These are phyloP conservation scores for Oceanodroma tethys DNA, from an alignment of 2,113 vertebrate genomes.

Conservation along the genomic window DNA sequence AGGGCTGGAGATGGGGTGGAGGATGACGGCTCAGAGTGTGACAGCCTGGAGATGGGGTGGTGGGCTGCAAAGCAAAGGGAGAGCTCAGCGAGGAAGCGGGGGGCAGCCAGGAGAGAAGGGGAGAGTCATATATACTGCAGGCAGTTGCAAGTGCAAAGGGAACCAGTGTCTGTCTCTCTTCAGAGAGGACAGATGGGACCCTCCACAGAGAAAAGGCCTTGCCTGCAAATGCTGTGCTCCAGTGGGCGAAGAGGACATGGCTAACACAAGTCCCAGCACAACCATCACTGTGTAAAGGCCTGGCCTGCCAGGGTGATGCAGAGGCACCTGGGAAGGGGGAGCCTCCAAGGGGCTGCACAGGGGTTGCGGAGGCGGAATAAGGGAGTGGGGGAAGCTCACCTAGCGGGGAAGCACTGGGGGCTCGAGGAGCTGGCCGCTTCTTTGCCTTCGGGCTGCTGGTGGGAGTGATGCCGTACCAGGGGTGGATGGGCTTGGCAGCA, in stretches of 20 bases:
- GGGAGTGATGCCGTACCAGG: conserved; percentile 94
- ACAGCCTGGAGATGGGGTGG: conserved; percentile 71
- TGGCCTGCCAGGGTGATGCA: neutral
- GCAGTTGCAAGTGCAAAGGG: neutral
- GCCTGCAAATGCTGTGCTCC: neutral
- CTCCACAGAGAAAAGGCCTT: neutral
- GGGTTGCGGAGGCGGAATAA: neutral
- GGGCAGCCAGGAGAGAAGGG: neutral
- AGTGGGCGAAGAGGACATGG: neutral
- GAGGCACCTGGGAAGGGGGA: neutral
- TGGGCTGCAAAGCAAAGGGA: conserved; percentile 55
- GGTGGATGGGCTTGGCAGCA: conserved; percentile 76
- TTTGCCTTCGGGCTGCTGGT: conserved; percentile 81
- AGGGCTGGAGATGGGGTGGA: conserved; percentile 90
- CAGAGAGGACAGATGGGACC: neutral
- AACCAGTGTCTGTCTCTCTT: neutral
- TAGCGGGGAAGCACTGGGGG: conserved; percentile 73
- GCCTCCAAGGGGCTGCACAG: neutral
- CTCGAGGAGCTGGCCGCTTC: conserved; percentile 86
- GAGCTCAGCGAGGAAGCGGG: neutral
- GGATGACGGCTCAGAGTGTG: conserved; percentile 85
- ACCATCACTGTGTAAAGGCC: neutral
- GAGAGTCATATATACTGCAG: neutral
- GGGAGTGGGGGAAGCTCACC: conserved; percentile 57
- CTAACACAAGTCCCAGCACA: neutral